These are phyloP conservation scores for Mesaphorura yosii DNA, from an alignment of 1,140 invertebrate genomes.

Conservation along the genomic window DNA sequence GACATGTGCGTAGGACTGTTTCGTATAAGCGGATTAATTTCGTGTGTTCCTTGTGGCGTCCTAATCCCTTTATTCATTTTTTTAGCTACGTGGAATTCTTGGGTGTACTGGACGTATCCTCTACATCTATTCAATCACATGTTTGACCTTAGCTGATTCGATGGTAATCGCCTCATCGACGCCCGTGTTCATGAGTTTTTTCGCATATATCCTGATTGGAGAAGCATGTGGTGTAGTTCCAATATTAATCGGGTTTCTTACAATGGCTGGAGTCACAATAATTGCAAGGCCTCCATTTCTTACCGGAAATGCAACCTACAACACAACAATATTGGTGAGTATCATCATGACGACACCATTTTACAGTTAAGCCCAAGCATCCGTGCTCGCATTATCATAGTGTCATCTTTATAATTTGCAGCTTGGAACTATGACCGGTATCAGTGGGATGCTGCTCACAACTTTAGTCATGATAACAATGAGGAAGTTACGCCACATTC, in stretches of 20 bases:
- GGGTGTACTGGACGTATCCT: constrained; percentile 2
- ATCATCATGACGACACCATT: no score
- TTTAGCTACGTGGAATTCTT: constrained; percentile 8
- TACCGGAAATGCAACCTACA: constrained; percentile 7
- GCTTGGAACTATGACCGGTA: constrained; percentile 10
- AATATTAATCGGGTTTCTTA: constrained; percentile 63
- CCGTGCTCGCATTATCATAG: not conserved
- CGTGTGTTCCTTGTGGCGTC: no score
- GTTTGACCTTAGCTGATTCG: constrained; percentile 1
- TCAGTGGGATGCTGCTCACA: constrained; percentile 10
- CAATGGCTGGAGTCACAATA: constrained; percentile 67
- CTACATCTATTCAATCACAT: constrained; percentile 2
- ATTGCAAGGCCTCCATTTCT: constrained; percentile 53
- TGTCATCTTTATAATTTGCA: not conserved
- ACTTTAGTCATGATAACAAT: constrained; percentile 14
- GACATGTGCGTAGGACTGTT: no score
- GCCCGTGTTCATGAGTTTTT: constrained; percentile 78
- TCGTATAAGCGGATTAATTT: no score
- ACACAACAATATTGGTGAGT: constrained; percentile 21
- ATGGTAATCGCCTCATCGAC: constrained; percentile 6
- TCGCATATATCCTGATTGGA: constrained; percentile 75
- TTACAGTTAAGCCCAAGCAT: not conserved
- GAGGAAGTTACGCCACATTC: constrained; percentile 14
- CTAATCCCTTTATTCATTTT: constrained; percentile 1
- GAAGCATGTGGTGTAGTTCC: constrained; percentile 78